These are phyloP conservation scores for Amazona vittata DNA, from an alignment of 2,113 vertebrate species.

Conservation along the genomic window DNA sequence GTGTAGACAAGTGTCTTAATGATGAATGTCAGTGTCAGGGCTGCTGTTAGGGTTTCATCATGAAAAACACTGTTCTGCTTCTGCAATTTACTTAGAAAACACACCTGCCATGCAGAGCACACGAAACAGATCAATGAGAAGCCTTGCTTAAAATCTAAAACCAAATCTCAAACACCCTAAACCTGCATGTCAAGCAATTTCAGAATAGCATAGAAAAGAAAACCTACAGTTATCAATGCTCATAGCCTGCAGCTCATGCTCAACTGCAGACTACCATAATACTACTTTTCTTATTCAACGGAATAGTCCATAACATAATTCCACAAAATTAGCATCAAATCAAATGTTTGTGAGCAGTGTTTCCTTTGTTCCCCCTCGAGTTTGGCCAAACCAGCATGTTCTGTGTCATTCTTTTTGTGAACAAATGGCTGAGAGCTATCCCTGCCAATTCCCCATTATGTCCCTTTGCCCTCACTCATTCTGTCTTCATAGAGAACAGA, in stretches of 20 bases:
- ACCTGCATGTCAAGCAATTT: not conserved
- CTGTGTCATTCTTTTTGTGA: not conserved
- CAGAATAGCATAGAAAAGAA: not conserved
- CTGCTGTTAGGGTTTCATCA: slow-evolving; percentile 19
- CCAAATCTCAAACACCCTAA: not conserved
- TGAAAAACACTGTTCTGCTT: slow-evolving; percentile 3
- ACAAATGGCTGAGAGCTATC: not conserved
- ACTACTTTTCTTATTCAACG: not conserved
- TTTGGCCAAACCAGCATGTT: not conserved
- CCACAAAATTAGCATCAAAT: slow-evolving; percentile 15
- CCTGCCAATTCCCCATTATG: slow-evolving; percentile 37
- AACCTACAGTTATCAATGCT: not conserved
- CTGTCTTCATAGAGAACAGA: slow-evolving; percentile 55
- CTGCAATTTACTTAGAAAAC: slow-evolving; percentile 31
- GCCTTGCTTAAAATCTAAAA: not conserved
- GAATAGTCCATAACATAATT: not conserved
- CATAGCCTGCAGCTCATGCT: not conserved
- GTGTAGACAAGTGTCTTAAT: slow-evolving; percentile 25
- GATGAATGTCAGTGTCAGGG: not conserved
- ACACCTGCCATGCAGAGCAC: not conserved
- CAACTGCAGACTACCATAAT: not conserved
- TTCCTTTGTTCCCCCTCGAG: not conserved
- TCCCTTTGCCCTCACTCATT: slow-evolving; percentile 24
- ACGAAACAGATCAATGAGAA: not conserved
- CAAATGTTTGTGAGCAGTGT: not conserved